Conservation (phyloP, 2,113 vertebrate species). For the Ceyx margarethae region DNA sequence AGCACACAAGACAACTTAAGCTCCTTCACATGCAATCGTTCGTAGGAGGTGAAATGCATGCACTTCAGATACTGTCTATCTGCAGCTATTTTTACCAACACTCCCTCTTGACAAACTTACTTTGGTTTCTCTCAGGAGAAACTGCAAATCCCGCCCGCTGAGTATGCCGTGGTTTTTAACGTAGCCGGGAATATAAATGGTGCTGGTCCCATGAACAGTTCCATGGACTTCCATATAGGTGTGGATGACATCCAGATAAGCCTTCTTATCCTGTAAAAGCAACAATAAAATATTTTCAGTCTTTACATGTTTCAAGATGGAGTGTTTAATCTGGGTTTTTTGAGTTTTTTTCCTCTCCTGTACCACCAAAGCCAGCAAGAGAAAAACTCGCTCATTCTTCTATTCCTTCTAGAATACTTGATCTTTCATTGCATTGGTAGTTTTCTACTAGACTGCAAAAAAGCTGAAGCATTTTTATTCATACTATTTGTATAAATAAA, state of each 20-base stretch:
- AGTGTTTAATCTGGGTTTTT: not conserved
- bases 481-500: not conserved
- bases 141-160: constrained; percentile 94
- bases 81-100: not conserved
- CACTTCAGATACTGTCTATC: not conserved
- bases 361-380: not conserved
- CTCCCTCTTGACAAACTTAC: constrained; percentile 59
- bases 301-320: not conserved
- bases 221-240: constrained; percentile 95
- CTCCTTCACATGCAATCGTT: not conserved
- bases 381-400: not conserved
- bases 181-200: constrained; percentile 89
- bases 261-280: constrained; percentile 87
- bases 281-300: not conserved
- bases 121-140: constrained; percentile 93
- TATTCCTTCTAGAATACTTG: not conserved
- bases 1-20: not conserved
- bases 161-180: constrained; percentile 98
- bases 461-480: not conserved
- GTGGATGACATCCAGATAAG: constrained; percentile 93
- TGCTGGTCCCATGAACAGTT: constrained; percentile 93
- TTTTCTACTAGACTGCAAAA: not conserved
- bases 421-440: not conserved
- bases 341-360: not conserved
- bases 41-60: not conserved